Evolutionary conservation across 2,113 vertebrate species (phyloP), one percentile per base, ranked within the genome.

Genomic region (Halcyon malimbica): DNA sequence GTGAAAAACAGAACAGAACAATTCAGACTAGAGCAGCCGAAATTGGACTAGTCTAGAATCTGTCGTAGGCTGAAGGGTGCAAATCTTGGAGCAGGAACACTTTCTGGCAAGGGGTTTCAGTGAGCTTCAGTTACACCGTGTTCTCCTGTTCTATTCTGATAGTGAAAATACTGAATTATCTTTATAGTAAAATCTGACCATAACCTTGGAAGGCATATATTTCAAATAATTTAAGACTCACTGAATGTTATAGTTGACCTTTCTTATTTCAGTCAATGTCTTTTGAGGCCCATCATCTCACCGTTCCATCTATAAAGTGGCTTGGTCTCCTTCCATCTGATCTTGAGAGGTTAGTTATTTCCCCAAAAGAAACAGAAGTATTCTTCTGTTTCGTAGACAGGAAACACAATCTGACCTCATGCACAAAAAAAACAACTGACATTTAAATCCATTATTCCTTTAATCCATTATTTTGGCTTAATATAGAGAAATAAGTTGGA

Each of bases 251-350:
- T 1, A 63, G 33, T 4, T 94, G 50, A 54, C 77, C 68, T 92
- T 94, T 95, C 89, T 82, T 94, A 7, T 98, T 98, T 92, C 29
- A 99, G 99, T 98, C 99, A 18, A 99, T 99, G 99, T 99, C 99
- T 73, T 99, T 99, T 96, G 99, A 99, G 97, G 99, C 99, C 82
- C 98, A 98, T 95, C 99, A 97, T 92, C 99, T 99, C 98, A 99
- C 99, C 2, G 99, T 99, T 95, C 99, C 99, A 46, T 98, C 99
- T 65, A 95, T 99, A 94, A 98, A 98, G 98, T 99, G 99, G 99
- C 98, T 99, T 90, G 99, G 99, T 96, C 98, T 99, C 93, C 99
- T 99, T 96, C 99, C 99, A 95, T 99, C 99, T 91, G 99, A 99
- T 97, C 98, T 99, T 78, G 57, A 98, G 96, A 99, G 99, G 99